Conservation (phyloP, 2,888 invertebrate species). For the Timandra comae region DNA sequence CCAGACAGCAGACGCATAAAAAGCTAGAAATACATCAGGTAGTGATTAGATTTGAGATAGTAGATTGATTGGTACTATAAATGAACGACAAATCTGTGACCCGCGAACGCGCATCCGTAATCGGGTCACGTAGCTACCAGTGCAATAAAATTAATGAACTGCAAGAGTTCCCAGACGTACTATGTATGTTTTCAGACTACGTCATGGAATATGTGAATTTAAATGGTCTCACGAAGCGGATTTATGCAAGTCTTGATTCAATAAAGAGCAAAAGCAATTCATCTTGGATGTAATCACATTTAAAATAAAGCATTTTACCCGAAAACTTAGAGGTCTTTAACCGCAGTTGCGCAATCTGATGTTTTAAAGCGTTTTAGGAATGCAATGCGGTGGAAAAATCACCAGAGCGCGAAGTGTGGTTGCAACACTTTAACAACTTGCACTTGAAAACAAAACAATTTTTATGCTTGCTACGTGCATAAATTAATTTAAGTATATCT, state of each 20-base stretch:
- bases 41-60: slow-evolving; percentile 67
- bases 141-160: slow-evolving; percentile 54
- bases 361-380: slow-evolving; percentile 30
- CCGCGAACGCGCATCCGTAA: slow-evolving; percentile 45
- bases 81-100: slow-evolving; percentile 60
- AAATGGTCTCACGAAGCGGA: slow-evolving; percentile 39
- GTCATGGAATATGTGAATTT: slow-evolving; percentile 36
- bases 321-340: slow-evolving; percentile 21
- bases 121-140: slow-evolving; percentile 50
- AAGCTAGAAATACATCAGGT: slow-evolving; percentile 66
- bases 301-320: slow-evolving; percentile 10
- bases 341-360: slow-evolving; percentile 29
- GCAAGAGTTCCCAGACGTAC: slow-evolving; percentile 34
- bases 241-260: slow-evolving; percentile 17
- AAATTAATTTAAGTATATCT: too few species aligned
- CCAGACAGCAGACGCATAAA: slow-evolving; percentile 69
- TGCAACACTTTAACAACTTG: slow-evolving; percentile 21
- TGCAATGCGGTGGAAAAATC: slow-evolving; percentile 35
- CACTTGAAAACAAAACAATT: slow-evolving; percentile 10
- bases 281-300: slow-evolving; percentile 6
- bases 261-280: slow-evolving; percentile 10
- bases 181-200: slow-evolving; percentile 39
- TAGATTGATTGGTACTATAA: slow-evolving; percentile 71
- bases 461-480: too few species aligned
- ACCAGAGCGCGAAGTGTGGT: slow-evolving; percentile 25